Base-by-base conservation (phyloP, 2,797 vertebrate species). In the Zenarchopterus dispar region DNA sequence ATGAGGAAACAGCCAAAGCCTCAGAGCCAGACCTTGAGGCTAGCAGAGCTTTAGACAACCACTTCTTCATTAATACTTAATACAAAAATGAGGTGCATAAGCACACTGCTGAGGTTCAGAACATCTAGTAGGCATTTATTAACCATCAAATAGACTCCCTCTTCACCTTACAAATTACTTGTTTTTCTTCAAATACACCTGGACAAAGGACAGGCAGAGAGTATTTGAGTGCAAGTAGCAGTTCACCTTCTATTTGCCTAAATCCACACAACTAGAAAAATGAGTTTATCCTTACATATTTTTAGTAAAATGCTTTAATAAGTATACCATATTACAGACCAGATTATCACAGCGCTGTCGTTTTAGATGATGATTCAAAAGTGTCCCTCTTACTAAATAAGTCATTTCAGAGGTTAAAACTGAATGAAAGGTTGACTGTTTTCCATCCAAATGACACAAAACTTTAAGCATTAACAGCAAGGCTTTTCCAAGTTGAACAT, bases 401-500 rank as follows among this genome's bases (percentile, higher is more conserved):
- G 10, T 45, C 0, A 55, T 63, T 70, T 73, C 36, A 15, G 36
- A 62, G n/a, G 36, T 49, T n/a, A 33, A 31, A 52, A 52, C 18
- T 22, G 43, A 9, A 67, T 44, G 18, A 47, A 16, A 65, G 33
- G 23, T 43, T 11, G 23, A 15, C 36, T 51, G 7, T 33, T 18
- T 28, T 0, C 16, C 49, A 15, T 45, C n/a, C 46, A 33, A 44
- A 52, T 24, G 51, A 61, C 15, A 17, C 62, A 36, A 55, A 18
- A 57, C 61, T 55, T 36, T 36, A 75, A 64, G 50, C 55, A 44
- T 69, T 19, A 75, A 64, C 31, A 56, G 22, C 15, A 52, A 47
- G 3, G 31, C 18, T 69, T 63, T 62, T 62, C 44, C 46, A 75
- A 26, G 60, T 70, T 26, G 58, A 55, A 47, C 52, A 45, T 66